Conservation (phyloP, 1,140 invertebrate species). For the Parapsyche elsis region DNA sequence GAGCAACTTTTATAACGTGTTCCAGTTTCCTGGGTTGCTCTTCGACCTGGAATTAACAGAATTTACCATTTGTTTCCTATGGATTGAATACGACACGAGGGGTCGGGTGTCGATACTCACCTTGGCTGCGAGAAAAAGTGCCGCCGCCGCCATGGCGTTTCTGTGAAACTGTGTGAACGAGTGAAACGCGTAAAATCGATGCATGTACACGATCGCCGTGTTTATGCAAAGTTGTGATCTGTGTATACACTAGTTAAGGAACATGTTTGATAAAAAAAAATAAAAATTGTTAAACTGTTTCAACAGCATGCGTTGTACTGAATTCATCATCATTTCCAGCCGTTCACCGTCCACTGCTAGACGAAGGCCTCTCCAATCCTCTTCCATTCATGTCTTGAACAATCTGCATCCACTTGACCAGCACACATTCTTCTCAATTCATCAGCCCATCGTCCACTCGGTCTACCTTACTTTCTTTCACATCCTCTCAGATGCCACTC, state of each 20-base stretch:
- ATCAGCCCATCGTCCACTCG: too few relatives aligned
- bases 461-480: too few relatives aligned
- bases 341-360: too few relatives aligned
- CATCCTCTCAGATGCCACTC: too few relatives aligned
- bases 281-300: too few relatives aligned
- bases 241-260: conserved; percentile 46
- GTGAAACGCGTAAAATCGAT: conserved; percentile 96
- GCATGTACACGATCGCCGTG: conserved; percentile 98
- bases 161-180: conserved; percentile 88
- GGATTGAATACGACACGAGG: not conserved
- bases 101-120: conserved; percentile 58
- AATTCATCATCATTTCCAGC: too few relatives aligned
- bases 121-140: conserved; percentile 96
- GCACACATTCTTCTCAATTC: too few relatives aligned
- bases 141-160: conserved; percentile 83
- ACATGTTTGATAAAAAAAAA: not conserved
- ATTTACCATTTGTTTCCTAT: too few relatives aligned
- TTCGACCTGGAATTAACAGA: conserved; percentile 74
- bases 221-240: conserved; percentile 92
- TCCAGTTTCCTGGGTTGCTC: conserved; percentile 96
- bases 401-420: too few relatives aligned
- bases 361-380: too few relatives aligned
- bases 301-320: not conserved
- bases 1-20: conserved; percentile 92
- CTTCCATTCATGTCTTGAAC: too few relatives aligned